These are phyloP conservation scores for Spodoptera exigua DNA, from an alignment of 2,888 invertebrate genomes.

Conservation along the genomic window DNA sequence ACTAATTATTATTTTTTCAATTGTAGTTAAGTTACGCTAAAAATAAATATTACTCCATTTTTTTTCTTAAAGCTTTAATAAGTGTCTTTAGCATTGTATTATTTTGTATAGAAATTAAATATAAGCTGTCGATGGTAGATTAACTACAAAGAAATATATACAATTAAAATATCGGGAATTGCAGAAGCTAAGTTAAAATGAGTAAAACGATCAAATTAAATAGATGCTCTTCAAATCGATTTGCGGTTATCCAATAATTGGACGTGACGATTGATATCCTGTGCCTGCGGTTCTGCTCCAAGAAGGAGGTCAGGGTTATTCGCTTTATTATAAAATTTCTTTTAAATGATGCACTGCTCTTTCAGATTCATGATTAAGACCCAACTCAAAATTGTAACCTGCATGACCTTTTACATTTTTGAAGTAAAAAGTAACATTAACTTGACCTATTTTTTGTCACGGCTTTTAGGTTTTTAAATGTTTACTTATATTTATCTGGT, in stretches of 20 bases:
- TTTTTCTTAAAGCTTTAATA: too few relatives aligned
- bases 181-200: not conserved
- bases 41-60: too few relatives aligned
- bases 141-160: too few relatives aligned
- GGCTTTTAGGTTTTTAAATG: not conserved
- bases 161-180: not conserved
- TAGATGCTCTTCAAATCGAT: constrained; percentile 15
- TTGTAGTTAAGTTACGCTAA: too few relatives aligned
- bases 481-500: too few relatives aligned
- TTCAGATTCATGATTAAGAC: not conserved
- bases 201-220: constrained; percentile 4
- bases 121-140: too few relatives aligned
- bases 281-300: constrained; percentile 25
- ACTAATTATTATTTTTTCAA: too few relatives aligned
- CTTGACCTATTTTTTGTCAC: too few relatives aligned
- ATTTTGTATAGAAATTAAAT: not conserved
- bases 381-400: too few relatives aligned
- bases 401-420: too few relatives aligned
- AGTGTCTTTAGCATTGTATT: too few relatives aligned
- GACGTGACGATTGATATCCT: constrained; percentile 34
- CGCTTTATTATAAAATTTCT: constrained; percentile 27
- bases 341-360: constrained; percentile 3
- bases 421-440: too few relatives aligned
- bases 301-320: constrained; percentile 17
- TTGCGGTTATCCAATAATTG: constrained; percentile 21